Percentiles rank a stretch among this genome's conserved stretches.
Evolutionary conservation across 2,113 vertebrate genomes (phyloP).

Genomic region (Epinephelus cyanopodus): DNA sequence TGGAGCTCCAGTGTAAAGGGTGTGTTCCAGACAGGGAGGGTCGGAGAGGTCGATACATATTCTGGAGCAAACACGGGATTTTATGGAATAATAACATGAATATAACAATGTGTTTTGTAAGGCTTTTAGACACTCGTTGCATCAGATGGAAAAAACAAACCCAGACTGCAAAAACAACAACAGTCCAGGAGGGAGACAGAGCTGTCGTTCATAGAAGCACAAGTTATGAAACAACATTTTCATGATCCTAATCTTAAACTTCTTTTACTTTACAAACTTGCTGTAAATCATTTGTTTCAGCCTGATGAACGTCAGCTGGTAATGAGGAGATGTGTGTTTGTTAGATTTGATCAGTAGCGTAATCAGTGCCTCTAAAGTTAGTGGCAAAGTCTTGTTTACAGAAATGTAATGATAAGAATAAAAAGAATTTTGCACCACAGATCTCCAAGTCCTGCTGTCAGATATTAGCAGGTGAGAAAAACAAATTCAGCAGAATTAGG

Average conservation of each 20-base stretch:
- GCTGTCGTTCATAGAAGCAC: background rate
- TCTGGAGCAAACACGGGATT: background rate
- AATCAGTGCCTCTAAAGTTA: background rate
- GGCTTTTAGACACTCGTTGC: background rate
- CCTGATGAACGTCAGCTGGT: background rate
- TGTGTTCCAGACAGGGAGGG: conserved; percentile 21
- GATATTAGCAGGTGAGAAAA: too few species aligned
- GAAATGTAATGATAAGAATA: too few species aligned
- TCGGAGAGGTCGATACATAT: background rate
- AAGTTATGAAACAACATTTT: background rate
- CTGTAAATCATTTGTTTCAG: too few species aligned
- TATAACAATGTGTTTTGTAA: too few species aligned
- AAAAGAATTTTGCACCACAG: too few species aligned
- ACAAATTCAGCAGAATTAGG: too few species aligned
- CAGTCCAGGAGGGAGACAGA: background rate
- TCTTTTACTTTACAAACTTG: background rate
- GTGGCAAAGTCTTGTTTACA: too few species aligned
- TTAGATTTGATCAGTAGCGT: background rate
- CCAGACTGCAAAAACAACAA: background rate
- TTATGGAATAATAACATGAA: background rate
- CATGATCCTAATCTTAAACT: background rate
- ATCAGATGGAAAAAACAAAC: background rate
- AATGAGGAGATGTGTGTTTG: background rate
- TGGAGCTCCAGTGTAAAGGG: background rate
- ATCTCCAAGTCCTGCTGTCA: too few species aligned